Evolutionary conservation across 2,888 invertebrate species (phyloP).

Genomic region (Ectobius pallidus): DNA sequence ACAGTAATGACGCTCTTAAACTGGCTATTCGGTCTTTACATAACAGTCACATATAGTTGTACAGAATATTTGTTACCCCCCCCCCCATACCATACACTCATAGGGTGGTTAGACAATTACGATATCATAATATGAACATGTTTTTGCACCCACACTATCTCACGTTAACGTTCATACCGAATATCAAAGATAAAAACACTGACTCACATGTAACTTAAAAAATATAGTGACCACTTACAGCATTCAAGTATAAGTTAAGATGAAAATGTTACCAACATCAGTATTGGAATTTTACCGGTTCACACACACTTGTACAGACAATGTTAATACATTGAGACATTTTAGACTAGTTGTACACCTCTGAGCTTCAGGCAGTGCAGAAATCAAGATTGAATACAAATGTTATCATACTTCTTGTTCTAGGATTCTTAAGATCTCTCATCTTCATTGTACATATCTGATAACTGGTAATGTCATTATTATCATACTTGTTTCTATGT

Average conservation of each 20-base stretch:
- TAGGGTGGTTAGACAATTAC: neutral
- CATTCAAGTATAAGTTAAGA: neutral
- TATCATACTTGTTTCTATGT: no score
- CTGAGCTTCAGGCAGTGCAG: no score
- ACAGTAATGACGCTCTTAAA: conserved; percentile 8
- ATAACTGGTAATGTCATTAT: no score
- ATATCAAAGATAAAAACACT: neutral
- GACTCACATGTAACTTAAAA: neutral
- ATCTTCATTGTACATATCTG: no score
- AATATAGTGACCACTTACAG: neutral
- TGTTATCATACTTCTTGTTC: no score
- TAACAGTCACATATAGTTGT: conserved; percentile 5
- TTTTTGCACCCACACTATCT: neutral
- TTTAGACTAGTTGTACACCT: no score
- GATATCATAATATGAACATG: neutral
- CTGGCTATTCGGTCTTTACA: neutral
- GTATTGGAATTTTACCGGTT: conserved; percentile 15
- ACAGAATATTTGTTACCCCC: neutral
- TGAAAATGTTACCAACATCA: no score
- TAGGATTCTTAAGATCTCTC: no score
- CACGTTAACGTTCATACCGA: neutral
- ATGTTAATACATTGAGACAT: no score
- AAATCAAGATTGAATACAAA: no score
- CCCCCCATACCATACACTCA: conserved; percentile 12
- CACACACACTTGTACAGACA: no score